Percentiles rank a stretch among this genome's conserved stretches.
Evolutionary conservation across 2,797 vertebrate genomes (phyloP).

Genomic region (Pipistrellus kuhlii): DNA sequence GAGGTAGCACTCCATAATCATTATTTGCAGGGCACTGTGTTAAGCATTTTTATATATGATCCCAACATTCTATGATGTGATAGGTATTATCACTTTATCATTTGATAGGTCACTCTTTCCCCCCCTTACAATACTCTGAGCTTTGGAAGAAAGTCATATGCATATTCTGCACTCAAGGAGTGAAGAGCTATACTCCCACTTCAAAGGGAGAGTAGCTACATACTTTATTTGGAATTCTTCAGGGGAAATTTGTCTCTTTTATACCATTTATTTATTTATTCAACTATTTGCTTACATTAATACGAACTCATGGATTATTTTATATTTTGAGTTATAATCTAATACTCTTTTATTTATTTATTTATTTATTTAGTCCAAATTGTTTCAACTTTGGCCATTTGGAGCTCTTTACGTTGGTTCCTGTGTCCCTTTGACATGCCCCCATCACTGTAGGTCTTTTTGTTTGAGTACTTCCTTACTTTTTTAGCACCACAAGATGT

Average conservation of each 20-base stretch:
- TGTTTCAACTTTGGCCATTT: neutral
- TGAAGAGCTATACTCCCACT: neutral
- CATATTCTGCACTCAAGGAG: neutral
- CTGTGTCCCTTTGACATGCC: neutral
- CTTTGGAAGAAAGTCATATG: neutral
- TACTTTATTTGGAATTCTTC: neutral
- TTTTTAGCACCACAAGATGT: neutral
- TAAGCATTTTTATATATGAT: neutral
- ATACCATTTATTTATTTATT: slow-evolving; percentile 1
- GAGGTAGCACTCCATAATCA: neutral
- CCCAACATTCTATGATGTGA: neutral
- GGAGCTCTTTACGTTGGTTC: neutral
- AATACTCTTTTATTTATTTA: neutral
- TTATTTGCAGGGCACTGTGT: neutral
- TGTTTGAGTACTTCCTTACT: neutral
- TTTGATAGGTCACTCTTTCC: neutral
- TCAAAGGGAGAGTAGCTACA: neutral
- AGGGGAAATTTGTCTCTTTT: neutral
- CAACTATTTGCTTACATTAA: slow-evolving; percentile 31
- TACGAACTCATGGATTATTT: slow-evolving; percentile 22
- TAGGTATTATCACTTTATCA: slow-evolving; percentile 28
- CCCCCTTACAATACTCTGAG: neutral
- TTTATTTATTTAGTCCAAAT: neutral
- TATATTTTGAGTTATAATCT: slow-evolving; percentile 35
- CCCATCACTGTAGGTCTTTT: neutral